phyloP scores from a whole-genome alignment of 2,888 invertebrate species.

The Cheilosia variabilis region DNA sequence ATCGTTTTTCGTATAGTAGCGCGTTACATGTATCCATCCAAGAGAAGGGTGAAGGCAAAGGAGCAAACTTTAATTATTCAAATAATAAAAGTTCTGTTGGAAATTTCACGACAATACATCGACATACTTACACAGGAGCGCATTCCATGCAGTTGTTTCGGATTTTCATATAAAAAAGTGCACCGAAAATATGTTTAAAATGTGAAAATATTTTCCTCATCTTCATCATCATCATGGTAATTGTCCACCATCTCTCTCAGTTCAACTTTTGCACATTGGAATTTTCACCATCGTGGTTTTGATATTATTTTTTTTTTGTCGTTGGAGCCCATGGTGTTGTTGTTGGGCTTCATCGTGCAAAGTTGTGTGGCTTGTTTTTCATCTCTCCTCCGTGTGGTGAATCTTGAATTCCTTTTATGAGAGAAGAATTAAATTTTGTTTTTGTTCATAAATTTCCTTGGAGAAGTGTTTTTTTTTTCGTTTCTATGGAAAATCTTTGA shows the following conservation, averaged over 20 bases:
- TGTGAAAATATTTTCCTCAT: constrained; percentile 61
- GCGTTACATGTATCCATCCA: constrained; percentile 51
- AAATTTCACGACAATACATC: constrained; percentile 5
- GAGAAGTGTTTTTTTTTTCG: background rate
- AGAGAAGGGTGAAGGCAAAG: constrained; percentile 59
- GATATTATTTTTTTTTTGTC: constrained; percentile 39
- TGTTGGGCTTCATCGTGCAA: constrained; percentile 56
- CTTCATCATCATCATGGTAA: constrained; percentile 62
- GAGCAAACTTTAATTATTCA: constrained; percentile 20
- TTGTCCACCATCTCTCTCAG: constrained; percentile 68
- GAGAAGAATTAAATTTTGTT: background rate
- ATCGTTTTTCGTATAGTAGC: constrained; percentile 37
- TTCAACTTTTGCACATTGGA: constrained; percentile 75
- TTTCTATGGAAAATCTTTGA: background rate
- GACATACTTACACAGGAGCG: background rate
- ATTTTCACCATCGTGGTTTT: constrained; percentile 67
- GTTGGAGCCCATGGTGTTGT: constrained; percentile 35
- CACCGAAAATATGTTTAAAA: constrained; percentile 30
- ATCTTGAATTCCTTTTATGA: constrained; percentile 2
- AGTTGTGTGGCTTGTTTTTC: constrained; percentile 64
- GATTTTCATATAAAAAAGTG: constrained; percentile 1
- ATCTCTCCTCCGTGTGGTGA: constrained; percentile 35
- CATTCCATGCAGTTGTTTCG: background rate
- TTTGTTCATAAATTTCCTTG: background rate
- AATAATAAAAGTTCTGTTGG: constrained; percentile 12